Conservation (phyloP, 1,140 invertebrate genomes). For the Dendroctonus ponderosae region DNA sequence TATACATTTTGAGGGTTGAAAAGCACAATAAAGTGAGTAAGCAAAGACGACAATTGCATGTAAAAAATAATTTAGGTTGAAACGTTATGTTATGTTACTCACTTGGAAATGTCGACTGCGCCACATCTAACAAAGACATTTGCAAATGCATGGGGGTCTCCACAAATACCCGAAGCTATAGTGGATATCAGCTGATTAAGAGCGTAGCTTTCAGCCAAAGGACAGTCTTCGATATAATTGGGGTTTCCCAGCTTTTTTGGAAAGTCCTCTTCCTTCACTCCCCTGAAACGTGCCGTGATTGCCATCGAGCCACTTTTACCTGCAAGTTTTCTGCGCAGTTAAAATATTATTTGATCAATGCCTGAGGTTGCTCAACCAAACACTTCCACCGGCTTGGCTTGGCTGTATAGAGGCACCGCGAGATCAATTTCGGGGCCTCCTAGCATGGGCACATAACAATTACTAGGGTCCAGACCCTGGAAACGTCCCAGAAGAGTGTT, state of each 20-base stretch:
- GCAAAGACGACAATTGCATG: no score
- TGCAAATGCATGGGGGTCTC: constrained; percentile 39
- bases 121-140: constrained; percentile 44
- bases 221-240: constrained; percentile 27
- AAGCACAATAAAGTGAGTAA: no score
- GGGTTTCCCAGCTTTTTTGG: constrained; percentile 25
- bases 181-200: constrained; percentile 42
- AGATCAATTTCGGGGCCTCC: constrained; percentile 47
- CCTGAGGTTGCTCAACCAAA: constrained; percentile 2
- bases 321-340: not conserved
- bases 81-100: no score
- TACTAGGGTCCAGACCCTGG: constrained; percentile 41
- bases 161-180: constrained; percentile 45
- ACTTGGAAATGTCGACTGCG: constrained; percentile 41
- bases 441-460: constrained; percentile 42
- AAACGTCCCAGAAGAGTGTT: constrained; percentile 41
- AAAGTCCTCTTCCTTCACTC: constrained; percentile 27
- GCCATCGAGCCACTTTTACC: constrained; percentile 9
- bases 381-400: constrained; percentile 33
- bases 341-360: no score
- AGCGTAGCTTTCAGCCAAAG: constrained; percentile 39
- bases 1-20: no score
- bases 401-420: constrained; percentile 44
- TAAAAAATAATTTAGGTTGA: no score
- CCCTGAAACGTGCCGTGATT: constrained; percentile 32